A percentile compares a stretch with the other conserved stretches of the same genome.
Conservation (phyloP, 2,888 invertebrate genomes). For the Drosophila glabriapex region DNA sequence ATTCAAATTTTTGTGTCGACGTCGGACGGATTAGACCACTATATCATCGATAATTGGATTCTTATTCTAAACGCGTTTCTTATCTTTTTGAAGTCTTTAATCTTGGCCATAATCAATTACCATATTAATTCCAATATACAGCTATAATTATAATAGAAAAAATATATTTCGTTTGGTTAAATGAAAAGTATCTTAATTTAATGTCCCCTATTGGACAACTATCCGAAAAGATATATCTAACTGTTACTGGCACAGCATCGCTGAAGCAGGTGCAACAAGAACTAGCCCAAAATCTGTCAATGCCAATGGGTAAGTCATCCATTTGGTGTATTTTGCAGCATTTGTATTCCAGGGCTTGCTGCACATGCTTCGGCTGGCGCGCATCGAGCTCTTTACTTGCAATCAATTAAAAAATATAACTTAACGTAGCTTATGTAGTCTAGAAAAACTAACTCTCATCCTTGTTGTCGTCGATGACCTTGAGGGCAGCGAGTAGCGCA, state of each 20-base stretch:
- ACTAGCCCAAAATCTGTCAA: conserved; percentile 3
- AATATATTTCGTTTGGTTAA: neutral
- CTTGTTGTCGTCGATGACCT: conserved; percentile 87
- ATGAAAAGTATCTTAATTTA: neutral
- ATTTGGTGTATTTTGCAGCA: neutral
- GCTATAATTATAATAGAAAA: neutral
- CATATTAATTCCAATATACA: neutral
- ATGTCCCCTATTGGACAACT: neutral
- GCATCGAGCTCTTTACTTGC: conserved; percentile 33
- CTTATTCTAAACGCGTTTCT: neutral
- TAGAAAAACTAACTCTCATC: conserved; percentile 72
- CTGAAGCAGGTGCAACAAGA: conserved; percentile 40
- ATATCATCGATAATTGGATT: neutral
- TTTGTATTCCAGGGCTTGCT: conserved; percentile 19
- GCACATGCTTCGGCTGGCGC: conserved; percentile 33
- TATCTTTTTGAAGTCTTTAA: neutral
- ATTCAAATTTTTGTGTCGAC: neutral
- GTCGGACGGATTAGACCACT: neutral
- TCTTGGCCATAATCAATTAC: neutral
- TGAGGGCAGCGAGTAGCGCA: conserved; percentile 88
- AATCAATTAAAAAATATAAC: conserved; percentile 66
- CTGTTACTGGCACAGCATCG: neutral
- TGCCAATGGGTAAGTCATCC: conserved; percentile 41
- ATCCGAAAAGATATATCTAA: conserved; percentile 2
- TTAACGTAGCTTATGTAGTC: conserved; percentile 60